These are phyloP conservation scores for Anguilla japonica DNA, from an alignment of 2,113 vertebrate genomes.

Conservation along the genomic window DNA sequence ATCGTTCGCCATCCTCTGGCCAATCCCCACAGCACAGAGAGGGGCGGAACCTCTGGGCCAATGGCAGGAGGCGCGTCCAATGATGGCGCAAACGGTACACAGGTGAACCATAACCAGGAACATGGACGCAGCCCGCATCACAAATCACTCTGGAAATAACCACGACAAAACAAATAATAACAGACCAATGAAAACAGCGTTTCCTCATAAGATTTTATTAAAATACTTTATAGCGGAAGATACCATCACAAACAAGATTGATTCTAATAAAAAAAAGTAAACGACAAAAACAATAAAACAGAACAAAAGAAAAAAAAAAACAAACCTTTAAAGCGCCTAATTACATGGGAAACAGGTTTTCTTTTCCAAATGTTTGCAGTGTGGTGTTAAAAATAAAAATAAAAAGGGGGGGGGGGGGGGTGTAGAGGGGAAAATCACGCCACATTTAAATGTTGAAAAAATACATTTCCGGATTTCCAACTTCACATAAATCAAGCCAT, in stretches of 20 bases:
- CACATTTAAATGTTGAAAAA: constrained; percentile 27
- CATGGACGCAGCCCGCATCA: background rate
- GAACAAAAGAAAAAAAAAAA: background rate
- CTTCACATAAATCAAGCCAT: constrained; percentile 11
- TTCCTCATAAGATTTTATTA: constrained; percentile 36
- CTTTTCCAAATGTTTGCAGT: constrained; percentile 21
- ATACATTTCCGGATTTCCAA: constrained; percentile 25
- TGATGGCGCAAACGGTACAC: background rate
- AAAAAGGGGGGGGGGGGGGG: background rate
- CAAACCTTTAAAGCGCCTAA: background rate
- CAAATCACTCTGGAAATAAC: background rate
- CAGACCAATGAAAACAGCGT: background rate
- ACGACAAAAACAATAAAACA: constrained; percentile 8
- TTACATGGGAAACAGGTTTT: constrained; percentile 15
- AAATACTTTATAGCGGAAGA: constrained; percentile 42
- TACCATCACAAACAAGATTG: constrained; percentile 44
- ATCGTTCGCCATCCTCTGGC: background rate
- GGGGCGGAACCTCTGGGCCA: background rate
- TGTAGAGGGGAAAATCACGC: constrained; percentile 3
- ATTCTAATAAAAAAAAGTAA: constrained; percentile 33
- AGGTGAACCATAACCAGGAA: background rate
- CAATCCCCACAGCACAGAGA: background rate
- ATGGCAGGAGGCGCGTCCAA: background rate
- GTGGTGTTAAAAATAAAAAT: constrained; percentile 19
- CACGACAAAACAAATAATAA: background rate